A percentile compares a stretch with the other conserved stretches of the same genome.
Evolutionary conservation across 2,888 invertebrate genomes (phyloP).

Genomic region (Psylliodes chrysocephalus): DNA sequence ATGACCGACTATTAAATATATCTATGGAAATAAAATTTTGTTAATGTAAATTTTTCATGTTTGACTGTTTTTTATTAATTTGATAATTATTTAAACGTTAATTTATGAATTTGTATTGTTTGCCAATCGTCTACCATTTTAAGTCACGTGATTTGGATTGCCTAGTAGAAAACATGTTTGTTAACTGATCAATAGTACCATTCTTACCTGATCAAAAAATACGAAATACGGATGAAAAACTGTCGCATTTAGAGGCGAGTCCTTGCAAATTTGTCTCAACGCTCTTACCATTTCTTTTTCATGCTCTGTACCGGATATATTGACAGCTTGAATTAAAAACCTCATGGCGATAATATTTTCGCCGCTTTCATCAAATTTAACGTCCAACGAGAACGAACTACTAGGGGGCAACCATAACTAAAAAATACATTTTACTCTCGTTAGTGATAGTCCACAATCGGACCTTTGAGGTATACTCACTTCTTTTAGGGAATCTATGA

Average conservation of each 20-base stretch:
- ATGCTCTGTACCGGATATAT: slow-evolving; percentile 89
- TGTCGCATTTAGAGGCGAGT: slow-evolving; percentile 84
- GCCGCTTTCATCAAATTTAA: slow-evolving; percentile 78
- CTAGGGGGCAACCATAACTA: slow-evolving; percentile 82
- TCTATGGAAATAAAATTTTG: no score
- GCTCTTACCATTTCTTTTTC: slow-evolving; percentile 92
- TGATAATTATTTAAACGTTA: no score
- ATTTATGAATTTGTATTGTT: no score
- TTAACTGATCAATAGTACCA: no score
- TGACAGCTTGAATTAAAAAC: slow-evolving; percentile 87
- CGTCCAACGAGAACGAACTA: slow-evolving; percentile 84
- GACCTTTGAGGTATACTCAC: slow-evolving; percentile 61
- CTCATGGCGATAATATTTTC: slow-evolving; percentile 84
- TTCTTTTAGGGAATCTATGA: slow-evolving; percentile 80
- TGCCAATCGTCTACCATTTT: no score
- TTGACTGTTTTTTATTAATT: no score
- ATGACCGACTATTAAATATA: no score
- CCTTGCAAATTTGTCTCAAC: slow-evolving; percentile 77
- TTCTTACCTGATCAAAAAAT: slow-evolving; percentile 86
- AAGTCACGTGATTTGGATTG: no score
- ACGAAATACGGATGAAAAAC: slow-evolving; percentile 97
- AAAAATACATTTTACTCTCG: no score
- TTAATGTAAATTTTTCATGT: no score
- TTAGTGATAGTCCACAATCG: no score
- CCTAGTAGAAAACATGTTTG: no score